Evolutionary conservation across 2,797 vertebrate genomes (phyloP).

Genomic region (Trematomus bernacchii): DNA sequence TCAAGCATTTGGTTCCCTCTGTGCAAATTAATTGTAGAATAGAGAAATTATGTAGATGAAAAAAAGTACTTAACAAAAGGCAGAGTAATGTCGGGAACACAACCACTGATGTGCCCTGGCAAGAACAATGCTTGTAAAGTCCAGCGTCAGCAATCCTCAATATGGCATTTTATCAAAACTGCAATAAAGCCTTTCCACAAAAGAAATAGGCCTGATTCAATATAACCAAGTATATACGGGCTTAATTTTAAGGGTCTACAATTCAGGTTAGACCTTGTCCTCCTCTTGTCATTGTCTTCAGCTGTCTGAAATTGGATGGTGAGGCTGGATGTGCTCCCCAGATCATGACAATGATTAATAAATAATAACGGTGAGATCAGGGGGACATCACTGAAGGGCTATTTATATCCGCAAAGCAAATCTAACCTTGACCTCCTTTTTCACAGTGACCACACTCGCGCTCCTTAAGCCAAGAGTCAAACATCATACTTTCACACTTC

Average conservation of each 20-base stretch:
- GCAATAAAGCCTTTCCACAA: constrained; percentile 42
- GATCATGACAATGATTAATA: constrained; percentile 75
- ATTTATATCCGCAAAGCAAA: constrained; percentile 72
- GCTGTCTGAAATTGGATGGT: constrained; percentile 41
- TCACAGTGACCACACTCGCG: constrained; percentile 52
- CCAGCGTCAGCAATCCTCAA: constrained; percentile 47
- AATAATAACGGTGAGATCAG: constrained; percentile 75
- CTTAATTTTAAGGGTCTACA: constrained; percentile 22
- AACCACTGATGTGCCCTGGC: constrained; percentile 35
- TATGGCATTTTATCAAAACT: constrained; percentile 54
- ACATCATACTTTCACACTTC: constrained; percentile 66
- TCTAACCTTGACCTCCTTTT: constrained; percentile 79
- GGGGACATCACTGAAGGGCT: constrained; percentile 61
- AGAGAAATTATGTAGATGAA: constrained; percentile 50
- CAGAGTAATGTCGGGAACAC: constrained; percentile 54
- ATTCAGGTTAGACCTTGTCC: constrained; percentile 35
- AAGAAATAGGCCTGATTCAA: constrained; percentile 44
- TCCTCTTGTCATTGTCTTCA: constrained; percentile 55
- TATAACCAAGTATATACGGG: constrained; percentile 20
- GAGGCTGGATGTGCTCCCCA: constrained; percentile 56
- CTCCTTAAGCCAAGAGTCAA: constrained; percentile 58
- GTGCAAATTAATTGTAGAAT: constrained; percentile 42
- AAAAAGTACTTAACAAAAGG: constrained; percentile 62
- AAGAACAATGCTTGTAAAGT: constrained; percentile 48
- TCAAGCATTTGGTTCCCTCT: constrained; percentile 33